Conservation (phyloP, 2,888 invertebrate genomes). For the Incurvaria masculella region DNA sequence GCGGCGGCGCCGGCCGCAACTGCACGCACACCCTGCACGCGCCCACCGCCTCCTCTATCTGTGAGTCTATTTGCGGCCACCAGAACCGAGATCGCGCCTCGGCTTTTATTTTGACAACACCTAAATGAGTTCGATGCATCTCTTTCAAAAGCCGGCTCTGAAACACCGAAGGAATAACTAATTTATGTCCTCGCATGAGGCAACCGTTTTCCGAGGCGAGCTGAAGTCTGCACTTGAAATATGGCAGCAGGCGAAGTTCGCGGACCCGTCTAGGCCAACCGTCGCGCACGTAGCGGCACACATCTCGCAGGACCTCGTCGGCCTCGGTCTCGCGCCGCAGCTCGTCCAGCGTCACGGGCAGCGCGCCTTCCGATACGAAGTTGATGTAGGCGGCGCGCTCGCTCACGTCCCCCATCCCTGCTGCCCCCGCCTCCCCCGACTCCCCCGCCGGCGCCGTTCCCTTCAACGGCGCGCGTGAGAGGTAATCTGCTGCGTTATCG, state of each 20-base stretch:
- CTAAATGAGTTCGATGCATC: conserved; percentile 11
- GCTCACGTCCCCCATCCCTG: no score
- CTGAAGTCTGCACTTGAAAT: conserved; percentile 1
- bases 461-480: conserved; percentile 11
- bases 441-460: no score
- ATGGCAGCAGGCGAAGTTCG: background rate
- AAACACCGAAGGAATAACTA: conserved; percentile 6
- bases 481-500: conserved; percentile 16
- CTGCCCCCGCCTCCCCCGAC: no score
- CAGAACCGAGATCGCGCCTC: conserved; percentile 11
- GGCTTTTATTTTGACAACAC: conserved; percentile 13
- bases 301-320: no score
- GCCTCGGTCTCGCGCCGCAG: background rate
- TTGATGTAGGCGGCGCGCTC: conserved; percentile 1
- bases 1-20: conserved; percentile 8
- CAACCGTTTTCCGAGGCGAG: conserved; percentile 6
- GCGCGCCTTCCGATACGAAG: conserved; percentile 2
- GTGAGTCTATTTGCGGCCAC: conserved; percentile 11
- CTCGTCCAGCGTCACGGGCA: background rate
- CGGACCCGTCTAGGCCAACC: conserved; percentile 2
- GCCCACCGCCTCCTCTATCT: conserved; percentile 12
- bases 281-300: no score
- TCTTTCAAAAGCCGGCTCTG: conserved; percentile 11
- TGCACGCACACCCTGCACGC: conserved; percentile 8
- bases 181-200: conserved; percentile 8